Conservation (phyloP, 2,797 vertebrate species). For the Amblyopsis hoosieri region DNA sequence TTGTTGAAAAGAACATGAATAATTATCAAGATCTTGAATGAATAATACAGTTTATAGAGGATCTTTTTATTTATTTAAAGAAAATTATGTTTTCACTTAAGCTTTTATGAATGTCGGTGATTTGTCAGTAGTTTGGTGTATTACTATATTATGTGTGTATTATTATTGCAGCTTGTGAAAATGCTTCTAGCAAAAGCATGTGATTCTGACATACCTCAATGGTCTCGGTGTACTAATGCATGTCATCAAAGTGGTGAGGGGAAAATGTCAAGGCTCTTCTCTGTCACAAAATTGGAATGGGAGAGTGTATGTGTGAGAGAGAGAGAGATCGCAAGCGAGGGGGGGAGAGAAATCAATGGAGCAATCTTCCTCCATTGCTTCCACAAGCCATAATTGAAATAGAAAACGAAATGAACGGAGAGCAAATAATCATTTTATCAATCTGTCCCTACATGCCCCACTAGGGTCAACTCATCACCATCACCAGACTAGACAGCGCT, state of each 20-base stretch:
- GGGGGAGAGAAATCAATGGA: conserved; percentile 79
- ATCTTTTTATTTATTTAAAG: no score
- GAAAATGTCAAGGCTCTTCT: neutral
- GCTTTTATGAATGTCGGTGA: no score
- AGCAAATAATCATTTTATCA: conserved; percentile 95
- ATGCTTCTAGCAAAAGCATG: no score
- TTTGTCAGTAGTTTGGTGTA: no score
- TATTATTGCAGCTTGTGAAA: no score
- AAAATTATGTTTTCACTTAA: no score
- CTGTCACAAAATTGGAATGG: neutral
- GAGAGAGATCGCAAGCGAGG: neutral
- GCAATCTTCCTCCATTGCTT: conserved; percentile 89
- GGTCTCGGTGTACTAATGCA: neutral
- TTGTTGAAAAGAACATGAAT: no score
- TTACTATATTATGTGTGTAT: no score
- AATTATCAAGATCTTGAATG: no score
- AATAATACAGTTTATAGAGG: no score
- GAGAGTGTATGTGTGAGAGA: no score
- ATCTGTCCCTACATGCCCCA: conserved; percentile 88
- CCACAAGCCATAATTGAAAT: conserved; percentile 91
- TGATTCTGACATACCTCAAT: no score
- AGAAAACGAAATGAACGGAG: conserved; percentile 93
- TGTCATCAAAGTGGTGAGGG: neutral
- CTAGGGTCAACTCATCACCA: conserved; percentile 89
- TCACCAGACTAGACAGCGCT: conserved; percentile 77